Conservation (phyloP, 2,797 vertebrate species). For the Leptatherina wallacei region DNA sequence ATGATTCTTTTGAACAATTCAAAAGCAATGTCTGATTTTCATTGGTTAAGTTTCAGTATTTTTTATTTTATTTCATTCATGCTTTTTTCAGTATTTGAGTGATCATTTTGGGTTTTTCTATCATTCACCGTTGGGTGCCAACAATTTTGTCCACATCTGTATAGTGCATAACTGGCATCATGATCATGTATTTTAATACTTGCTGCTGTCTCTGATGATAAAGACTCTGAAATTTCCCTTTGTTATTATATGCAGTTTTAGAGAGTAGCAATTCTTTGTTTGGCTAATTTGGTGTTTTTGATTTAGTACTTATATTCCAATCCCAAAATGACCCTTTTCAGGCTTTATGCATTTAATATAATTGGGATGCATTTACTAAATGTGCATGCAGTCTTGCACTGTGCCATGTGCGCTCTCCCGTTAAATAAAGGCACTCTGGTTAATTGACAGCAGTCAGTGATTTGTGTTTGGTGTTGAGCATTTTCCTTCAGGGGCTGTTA, state of each 20-base stretch:
- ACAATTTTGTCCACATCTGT: too few species aligned
- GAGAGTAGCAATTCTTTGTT: constrained; percentile 1
- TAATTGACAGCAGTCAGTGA: constrained; percentile 71
- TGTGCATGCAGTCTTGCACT: constrained; percentile 11
- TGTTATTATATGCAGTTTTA: constrained; percentile 4
- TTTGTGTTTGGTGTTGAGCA: constrained; percentile 65
- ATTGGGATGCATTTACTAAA: constrained; percentile 53
- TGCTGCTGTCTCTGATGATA: neutral
- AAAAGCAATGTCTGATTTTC: too few species aligned
- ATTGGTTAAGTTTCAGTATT: too few species aligned
- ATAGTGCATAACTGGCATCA: neutral
- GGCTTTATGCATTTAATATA: constrained; percentile 33
- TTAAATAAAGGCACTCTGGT: constrained; percentile 70
- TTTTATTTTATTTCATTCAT: too few species aligned
- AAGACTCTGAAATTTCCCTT: neutral
- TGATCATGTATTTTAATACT: neutral
- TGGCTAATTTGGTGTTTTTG: neutral
- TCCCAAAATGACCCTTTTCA: constrained; percentile 27
- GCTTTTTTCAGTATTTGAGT: too few species aligned
- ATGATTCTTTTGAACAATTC: too few species aligned
- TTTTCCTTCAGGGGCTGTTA: constrained; percentile 52
- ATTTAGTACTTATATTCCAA: constrained; percentile 11
- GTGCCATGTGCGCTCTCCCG: constrained; percentile 23
- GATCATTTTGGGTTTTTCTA: too few species aligned
- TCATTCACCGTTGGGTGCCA: neutral